These are phyloP conservation scores for Oligia fasciuncula DNA, from an alignment of 2,888 invertebrate genomes.

Conservation along the genomic window DNA sequence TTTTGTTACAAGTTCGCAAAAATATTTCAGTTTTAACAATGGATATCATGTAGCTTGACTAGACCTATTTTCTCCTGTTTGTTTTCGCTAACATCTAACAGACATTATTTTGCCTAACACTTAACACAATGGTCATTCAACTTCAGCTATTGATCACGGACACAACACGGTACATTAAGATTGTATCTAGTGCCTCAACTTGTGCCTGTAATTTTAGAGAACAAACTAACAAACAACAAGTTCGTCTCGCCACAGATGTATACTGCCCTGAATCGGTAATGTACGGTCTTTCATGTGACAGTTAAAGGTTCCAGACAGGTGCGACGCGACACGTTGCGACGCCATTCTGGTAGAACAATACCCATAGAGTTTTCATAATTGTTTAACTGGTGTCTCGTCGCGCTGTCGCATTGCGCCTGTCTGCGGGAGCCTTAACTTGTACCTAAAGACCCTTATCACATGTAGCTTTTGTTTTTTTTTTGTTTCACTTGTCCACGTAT, in stretches of 20 bases:
- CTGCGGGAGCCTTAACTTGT: neutral
- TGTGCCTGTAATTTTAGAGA: constrained; percentile 15
- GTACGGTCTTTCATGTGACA: constrained; percentile 2
- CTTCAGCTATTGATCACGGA: constrained; percentile 23
- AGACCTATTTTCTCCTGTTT: neutral
- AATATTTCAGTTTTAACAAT: neutral
- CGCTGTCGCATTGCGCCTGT: neutral
- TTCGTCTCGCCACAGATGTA: neutral
- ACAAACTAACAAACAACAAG: constrained; percentile 25
- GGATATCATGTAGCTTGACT: neutral
- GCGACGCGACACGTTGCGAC: neutral
- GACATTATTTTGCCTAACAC: neutral
- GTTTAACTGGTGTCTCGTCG: neutral
- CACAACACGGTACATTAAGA: constrained; percentile 15
- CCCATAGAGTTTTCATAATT: neutral
- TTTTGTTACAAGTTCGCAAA: neutral
- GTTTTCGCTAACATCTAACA: constrained; percentile 9
- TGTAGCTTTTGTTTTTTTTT: neutral
- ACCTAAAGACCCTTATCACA: neutral
- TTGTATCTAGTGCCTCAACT: constrained; percentile 23
- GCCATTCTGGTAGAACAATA: neutral
- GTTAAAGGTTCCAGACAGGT: neutral
- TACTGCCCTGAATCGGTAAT: constrained; percentile 24
- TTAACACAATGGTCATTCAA: constrained; percentile 10
- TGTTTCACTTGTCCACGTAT: neutral